Conservation (phyloP, 2,113 vertebrate species). For the Planiliza haematocheilus region DNA sequence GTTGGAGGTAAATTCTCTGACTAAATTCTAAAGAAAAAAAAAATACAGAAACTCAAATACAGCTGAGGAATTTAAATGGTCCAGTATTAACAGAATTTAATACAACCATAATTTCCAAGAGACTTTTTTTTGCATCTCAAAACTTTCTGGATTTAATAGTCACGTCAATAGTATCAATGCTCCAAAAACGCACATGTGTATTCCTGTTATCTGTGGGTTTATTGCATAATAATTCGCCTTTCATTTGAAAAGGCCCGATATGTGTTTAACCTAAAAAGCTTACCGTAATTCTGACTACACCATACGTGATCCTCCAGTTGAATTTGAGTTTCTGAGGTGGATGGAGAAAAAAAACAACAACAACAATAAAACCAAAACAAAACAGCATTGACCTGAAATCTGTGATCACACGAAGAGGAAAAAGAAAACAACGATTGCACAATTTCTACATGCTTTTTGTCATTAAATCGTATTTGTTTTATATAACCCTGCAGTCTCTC, state of each 20-base stretch:
- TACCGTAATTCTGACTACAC: background rate
- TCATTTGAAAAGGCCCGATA: constrained; percentile 25
- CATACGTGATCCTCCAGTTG: constrained; percentile 59
- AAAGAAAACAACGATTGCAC: constrained; percentile 92
- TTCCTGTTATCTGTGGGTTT: constrained; percentile 3
- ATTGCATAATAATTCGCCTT: background rate
- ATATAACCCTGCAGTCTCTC: constrained; percentile 70
- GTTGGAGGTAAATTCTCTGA: constrained; percentile 43
- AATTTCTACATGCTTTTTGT: constrained; percentile 95
- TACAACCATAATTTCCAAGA: constrained; percentile 4
- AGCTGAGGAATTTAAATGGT: constrained; percentile 53
- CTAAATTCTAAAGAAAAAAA: constrained; percentile 28
- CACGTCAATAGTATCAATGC: constrained; percentile 33
- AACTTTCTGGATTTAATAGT: constrained; percentile 32
- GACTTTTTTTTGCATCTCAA: constrained; percentile 10
- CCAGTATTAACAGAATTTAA: no score
- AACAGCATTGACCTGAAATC: constrained; percentile 80
- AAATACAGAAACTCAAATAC: constrained; percentile 50
- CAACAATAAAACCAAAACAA: constrained; percentile 70
- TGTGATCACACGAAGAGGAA: constrained; percentile 81
- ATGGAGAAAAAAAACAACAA: background rate
- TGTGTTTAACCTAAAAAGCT: background rate
- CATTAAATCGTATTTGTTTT: constrained; percentile 93
- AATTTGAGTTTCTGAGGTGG: constrained; percentile 66
- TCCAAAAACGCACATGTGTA: constrained; percentile 9